Evolutionary conservation across 1,140 invertebrate genomes (phyloP).

Genomic region (Drosophila murphyi): DNA sequence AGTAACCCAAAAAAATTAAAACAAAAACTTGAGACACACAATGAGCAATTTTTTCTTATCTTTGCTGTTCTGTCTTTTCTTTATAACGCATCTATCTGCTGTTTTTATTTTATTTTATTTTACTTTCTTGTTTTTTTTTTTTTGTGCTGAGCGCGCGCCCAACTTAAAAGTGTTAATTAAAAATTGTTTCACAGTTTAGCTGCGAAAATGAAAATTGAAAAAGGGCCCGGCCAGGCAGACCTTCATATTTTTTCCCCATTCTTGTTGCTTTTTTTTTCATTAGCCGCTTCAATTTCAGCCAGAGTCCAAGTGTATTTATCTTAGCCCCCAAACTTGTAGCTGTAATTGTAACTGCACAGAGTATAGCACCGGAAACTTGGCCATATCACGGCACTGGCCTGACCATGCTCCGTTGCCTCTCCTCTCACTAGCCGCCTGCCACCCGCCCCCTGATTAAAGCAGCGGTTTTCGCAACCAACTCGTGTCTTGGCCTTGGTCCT

Average conservation of each 20-base stretch:
- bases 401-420: neutral
- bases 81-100: slow-evolving; percentile 54
- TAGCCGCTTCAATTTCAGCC: slow-evolving; percentile 72
- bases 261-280: slow-evolving; percentile 67
- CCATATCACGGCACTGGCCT: slow-evolving; percentile 54
- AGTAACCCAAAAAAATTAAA: slow-evolving; percentile 67
- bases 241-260: slow-evolving; percentile 63
- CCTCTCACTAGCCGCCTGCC: neutral
- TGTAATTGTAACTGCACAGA: slow-evolving; percentile 61
- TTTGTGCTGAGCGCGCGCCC: slow-evolving; percentile 37
- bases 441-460: slow-evolving; percentile 19
- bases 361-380: slow-evolving; percentile 50
- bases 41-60: slow-evolving; percentile 62
- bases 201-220: slow-evolving; percentile 84
- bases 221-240: slow-evolving; percentile 60
- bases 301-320: slow-evolving; percentile 78
- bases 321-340: slow-evolving; percentile 68
- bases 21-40: slow-evolving; percentile 72
- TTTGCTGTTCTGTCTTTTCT: slow-evolving; percentile 41
- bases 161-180: slow-evolving; percentile 84
- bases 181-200: slow-evolving; percentile 84
- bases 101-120: slow-evolving; percentile 51
- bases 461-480: slow-evolving; percentile 11
- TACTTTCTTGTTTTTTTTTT: slow-evolving; percentile 36
- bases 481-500: slow-evolving; percentile 24